Percentiles rank a stretch among this genome's conserved stretches.
Evolutionary conservation across 2,797 vertebrate genomes (phyloP).

Genomic region (Crenichthys baileyi): DNA sequence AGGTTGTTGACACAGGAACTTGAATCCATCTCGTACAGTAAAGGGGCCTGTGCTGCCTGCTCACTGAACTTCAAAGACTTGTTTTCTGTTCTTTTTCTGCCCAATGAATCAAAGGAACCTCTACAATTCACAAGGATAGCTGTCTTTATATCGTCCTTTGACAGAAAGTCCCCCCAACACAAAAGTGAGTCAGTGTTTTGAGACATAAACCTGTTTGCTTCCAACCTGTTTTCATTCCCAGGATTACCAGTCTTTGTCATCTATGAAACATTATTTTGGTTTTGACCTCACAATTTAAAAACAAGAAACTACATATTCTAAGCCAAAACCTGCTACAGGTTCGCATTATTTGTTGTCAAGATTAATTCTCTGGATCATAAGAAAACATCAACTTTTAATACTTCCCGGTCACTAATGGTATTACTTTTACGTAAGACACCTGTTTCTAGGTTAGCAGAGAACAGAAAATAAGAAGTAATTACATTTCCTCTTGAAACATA

Average conservation of each 20-base stretch:
- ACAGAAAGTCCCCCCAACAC: neutral
- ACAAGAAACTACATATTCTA: neutral
- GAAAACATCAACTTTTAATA: neutral
- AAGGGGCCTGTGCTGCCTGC: conserved; percentile 37
- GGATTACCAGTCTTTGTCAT: neutral
- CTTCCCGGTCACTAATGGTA: conserved; percentile 1
- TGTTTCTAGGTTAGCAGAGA: neutral
- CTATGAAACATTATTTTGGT: neutral
- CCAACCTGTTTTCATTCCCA: neutral
- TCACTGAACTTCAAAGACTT: conserved; percentile 30
- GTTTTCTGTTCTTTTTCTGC: conserved; percentile 27
- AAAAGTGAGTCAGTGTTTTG: neutral
- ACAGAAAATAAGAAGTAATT: neutral
- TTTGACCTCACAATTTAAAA: neutral
- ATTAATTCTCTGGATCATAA: neutral
- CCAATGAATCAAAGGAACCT: conserved; percentile 33
- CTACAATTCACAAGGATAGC: conserved; percentile 23
- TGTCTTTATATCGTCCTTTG: conserved; percentile 31
- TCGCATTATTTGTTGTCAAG: neutral
- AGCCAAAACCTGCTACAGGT: neutral
- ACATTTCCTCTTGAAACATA: conserved; percentile 1
- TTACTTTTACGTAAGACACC: neutral
- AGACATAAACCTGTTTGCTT: neutral
- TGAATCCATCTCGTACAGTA: conserved; percentile 41
- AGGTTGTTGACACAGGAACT: conserved; percentile 51